These are phyloP conservation scores for Neoitamus cyanurus DNA, from an alignment of 2,888 invertebrate species.

Conservation along the genomic window DNA sequence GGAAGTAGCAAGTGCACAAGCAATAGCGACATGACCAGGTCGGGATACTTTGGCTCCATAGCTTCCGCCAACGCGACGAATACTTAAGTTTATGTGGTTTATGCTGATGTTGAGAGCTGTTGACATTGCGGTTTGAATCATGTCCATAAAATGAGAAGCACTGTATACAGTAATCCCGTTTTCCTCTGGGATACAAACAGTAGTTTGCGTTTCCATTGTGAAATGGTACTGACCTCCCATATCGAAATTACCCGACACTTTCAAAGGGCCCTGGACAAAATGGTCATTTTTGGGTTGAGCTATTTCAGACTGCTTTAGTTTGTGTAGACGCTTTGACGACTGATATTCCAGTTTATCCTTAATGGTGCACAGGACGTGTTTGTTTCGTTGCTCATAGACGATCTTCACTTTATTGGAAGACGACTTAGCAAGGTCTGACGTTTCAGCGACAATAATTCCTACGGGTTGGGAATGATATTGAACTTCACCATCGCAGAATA, in stretches of 20 bases:
- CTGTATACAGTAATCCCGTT: constrained; percentile 74
- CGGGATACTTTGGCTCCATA: constrained; percentile 80
- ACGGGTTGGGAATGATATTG: constrained; percentile 73
- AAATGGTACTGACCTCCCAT: constrained; percentile 75
- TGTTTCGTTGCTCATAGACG: constrained; percentile 59
- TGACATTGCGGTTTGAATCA: constrained; percentile 70
- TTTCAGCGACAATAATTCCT: constrained; percentile 74
- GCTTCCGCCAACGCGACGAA: constrained; percentile 73
- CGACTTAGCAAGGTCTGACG: constrained; percentile 70
- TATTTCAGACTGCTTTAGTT: too few species aligned
- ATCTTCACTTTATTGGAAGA: constrained; percentile 71
- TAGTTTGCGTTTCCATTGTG: constrained; percentile 76
- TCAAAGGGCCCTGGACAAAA: too few species aligned
- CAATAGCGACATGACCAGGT: constrained; percentile 70
- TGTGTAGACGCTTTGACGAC: too few species aligned
- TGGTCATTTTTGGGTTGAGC: too few species aligned
- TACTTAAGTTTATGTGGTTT: constrained; percentile 57
- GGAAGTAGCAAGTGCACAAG: constrained; percentile 77
- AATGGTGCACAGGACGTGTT: constrained; percentile 53
- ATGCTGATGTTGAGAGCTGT: constrained; percentile 68
- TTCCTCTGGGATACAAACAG: constrained; percentile 73
- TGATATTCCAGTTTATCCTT: not conserved
- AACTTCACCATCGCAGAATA: constrained; percentile 62
- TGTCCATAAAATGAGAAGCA: constrained; percentile 72
- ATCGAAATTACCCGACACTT: constrained; percentile 68